Evolutionary conservation across 2,797 vertebrate species (phyloP), one percentile per base, ranked within the genome.

Genomic region (Sebastes hubbsi): DNA sequence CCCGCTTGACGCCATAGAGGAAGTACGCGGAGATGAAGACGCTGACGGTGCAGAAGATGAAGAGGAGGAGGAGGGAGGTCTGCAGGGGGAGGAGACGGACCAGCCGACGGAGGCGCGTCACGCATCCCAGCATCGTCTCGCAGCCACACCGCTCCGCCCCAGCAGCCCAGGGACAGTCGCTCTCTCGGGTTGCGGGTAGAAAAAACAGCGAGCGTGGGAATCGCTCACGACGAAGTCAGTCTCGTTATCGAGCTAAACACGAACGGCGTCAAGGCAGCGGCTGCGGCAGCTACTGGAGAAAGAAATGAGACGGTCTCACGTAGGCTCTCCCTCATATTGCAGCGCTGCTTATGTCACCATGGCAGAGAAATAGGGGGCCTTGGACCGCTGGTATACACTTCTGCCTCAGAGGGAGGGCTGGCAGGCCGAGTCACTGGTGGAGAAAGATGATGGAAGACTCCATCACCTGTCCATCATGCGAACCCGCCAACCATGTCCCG

Each of bases 11-110:
- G 87, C 98, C 98, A 94, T 99, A 99, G 27, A 99, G 97, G 95
- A 99, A 99, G 96, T 99, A 99, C 14, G 98, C 98, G 0, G 98
- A 99, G 95, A 99, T 90, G 56, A 98, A 98, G 85, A 99, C 98
- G 81, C 98, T 99, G 94, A 99, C 94, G 77, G 98, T 95, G 94
- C 99, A 99, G 92, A 99, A 99, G 85, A 96, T 93, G 36, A 99
- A 99, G 78, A 99, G 97, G 85, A 99, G 96, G 86, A 99, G 96
- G 69, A 99, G 95, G 91, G 97, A 97, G 69, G 97, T 97, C 96
- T 99, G 98, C 4, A 98, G 96, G 89, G 97, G 98, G 89, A 97
- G 96, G 89, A 98, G 97, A 94, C 98, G 97, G 96, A 97, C 96
- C 91, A 97, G 95, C 95, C 98, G 97, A 91, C 97, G 97, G 84